Evolutionary conservation across 2,888 invertebrate species (phyloP).

Genomic region (Ichneumon xanthorius): DNA sequence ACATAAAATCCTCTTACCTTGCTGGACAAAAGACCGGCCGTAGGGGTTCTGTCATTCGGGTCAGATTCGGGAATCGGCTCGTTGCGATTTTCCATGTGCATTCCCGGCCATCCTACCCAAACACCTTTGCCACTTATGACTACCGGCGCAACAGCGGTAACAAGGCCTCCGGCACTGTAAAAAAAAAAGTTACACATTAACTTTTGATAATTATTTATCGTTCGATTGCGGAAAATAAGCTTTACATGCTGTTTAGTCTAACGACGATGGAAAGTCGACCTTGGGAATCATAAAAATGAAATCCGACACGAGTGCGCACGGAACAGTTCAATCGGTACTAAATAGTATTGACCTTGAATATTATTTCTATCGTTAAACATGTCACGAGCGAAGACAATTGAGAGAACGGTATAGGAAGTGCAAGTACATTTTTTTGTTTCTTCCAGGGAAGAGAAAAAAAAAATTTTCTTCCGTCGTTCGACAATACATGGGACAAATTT

Average conservation of each 20-base stretch:
- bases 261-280: constrained; percentile 26
- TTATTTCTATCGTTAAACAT: constrained; percentile 53
- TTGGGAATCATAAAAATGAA: constrained; percentile 23
- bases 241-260: neutral
- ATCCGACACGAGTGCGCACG: constrained; percentile 56
- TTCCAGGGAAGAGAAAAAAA: neutral
- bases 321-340: constrained; percentile 58
- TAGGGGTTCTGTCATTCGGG: constrained; percentile 94
- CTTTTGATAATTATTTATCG: neutral
- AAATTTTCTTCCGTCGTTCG: neutral
- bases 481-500: neutral
- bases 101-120: constrained; percentile 97
- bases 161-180: constrained; percentile 94
- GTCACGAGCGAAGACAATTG: constrained; percentile 3
- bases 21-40: constrained; percentile 93
- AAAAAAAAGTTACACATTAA: constrained; percentile 11
- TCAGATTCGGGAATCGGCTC: constrained; percentile 95
- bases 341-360: constrained; percentile 59
- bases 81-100: constrained; percentile 91
- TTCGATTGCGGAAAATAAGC: neutral
- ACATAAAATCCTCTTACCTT: constrained; percentile 87
- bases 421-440: constrained; percentile 16
- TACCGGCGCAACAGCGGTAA: constrained; percentile 96
- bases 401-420: neutral
- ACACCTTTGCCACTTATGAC: constrained; percentile 93